These are phyloP conservation scores for Aurelia coerulea DNA, from an alignment of 30 jellyfish, hydroid and myxozoan species.

Conservation along the genomic window DNA sequence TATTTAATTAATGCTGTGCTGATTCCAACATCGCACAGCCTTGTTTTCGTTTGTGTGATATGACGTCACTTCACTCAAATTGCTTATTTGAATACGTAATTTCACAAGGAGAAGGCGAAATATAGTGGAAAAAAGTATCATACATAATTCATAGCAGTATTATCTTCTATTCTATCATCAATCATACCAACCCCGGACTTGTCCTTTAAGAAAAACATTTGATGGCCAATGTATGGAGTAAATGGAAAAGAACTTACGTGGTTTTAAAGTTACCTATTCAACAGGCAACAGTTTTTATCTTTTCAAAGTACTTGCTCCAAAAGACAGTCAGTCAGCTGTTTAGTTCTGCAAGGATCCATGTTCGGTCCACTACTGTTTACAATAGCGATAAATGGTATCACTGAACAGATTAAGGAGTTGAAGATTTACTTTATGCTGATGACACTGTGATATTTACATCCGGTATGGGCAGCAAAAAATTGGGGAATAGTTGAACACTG, in stretches of 20 bases:
- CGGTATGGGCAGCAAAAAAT: constrained; percentile 23
- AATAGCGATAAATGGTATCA: constrained; percentile 13
- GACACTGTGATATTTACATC: constrained; percentile 17
- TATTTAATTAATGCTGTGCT: too few species aligned
- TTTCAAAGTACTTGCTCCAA: constrained; percentile 17
- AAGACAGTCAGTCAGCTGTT: neutral
- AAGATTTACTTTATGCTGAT: constrained; percentile 31
- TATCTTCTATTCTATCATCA: too few species aligned
- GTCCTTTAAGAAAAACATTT: too few species aligned
- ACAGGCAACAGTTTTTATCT: constrained; percentile 21
- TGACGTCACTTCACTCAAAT: too few species aligned
- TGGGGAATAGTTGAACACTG: constrained; percentile 30
- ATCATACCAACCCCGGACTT: too few species aligned
- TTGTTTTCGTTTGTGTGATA: too few species aligned
- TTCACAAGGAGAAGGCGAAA: too few species aligned
- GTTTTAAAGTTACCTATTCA: neutral
- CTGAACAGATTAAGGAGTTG: constrained; percentile 33
- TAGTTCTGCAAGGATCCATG: too few species aligned
- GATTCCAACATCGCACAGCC: too few species aligned
- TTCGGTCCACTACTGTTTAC: neutral
- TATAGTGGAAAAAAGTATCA: too few species aligned
- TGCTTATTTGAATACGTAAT: too few species aligned
- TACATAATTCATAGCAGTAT: too few species aligned
- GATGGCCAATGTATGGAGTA: neutral
- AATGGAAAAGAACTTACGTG: constrained; percentile 3